A percentile compares a stretch with the other conserved stretches of the same genome.
phyloP scores from a whole-genome alignment of 2,888 invertebrate genomes.

The Zootermopsis nevadensis region DNA sequence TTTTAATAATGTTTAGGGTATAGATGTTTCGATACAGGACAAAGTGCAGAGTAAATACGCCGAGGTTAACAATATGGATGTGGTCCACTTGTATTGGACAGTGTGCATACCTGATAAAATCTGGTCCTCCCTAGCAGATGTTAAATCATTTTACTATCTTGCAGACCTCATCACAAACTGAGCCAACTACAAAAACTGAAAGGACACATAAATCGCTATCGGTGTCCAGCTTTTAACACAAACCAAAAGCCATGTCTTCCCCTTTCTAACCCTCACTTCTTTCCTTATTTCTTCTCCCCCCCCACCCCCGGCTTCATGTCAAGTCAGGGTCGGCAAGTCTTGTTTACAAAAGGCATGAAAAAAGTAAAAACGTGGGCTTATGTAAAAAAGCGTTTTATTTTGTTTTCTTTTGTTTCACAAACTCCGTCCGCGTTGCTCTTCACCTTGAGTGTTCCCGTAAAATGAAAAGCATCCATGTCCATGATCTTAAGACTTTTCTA shows the following conservation, averaged over 20 bases:
- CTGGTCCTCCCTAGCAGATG: slow-evolving; percentile 19
- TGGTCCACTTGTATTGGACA: not conserved
- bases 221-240: slow-evolving; percentile 26
- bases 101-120: slow-evolving; percentile 10
- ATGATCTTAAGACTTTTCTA: not conserved
- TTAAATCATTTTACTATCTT: slow-evolving; percentile 32
- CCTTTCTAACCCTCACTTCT: not conserved
- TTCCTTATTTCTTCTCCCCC: not conserved
- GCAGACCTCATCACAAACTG: slow-evolving; percentile 15
- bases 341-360: not conserved
- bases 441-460: not conserved
- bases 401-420: not conserved
- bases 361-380: not conserved
- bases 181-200: slow-evolving; percentile 10
- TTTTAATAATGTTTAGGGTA: no score
- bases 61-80: no score
- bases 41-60: no score
- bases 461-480: not conserved
- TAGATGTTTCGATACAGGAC: no score
- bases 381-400: not conserved
- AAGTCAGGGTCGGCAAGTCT: slow-evolving; percentile 15
- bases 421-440: not conserved
- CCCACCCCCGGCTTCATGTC: not conserved
- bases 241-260: not conserved
- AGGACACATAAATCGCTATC: slow-evolving; percentile 20